Conservation (phyloP, 2,888 invertebrate genomes). For the Hyalella azteca region DNA sequence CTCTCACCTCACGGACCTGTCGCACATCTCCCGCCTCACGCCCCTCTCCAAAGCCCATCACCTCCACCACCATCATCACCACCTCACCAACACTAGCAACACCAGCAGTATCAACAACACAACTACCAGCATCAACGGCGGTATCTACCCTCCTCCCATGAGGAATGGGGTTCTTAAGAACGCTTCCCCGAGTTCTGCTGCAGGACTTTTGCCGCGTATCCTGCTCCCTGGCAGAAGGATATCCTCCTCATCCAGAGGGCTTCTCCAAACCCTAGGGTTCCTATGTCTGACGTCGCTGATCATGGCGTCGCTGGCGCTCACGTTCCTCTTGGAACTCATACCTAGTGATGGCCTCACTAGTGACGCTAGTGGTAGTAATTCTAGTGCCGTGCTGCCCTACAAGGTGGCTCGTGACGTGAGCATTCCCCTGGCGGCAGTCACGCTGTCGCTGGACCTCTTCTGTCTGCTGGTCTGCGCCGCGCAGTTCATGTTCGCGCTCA, state of each 20-base stretch:
- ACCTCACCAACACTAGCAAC: constrained; percentile 59
- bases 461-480: constrained; percentile 91
- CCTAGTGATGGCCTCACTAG: constrained; percentile 65
- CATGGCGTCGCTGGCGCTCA: constrained; percentile 80
- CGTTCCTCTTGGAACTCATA: constrained; percentile 84
- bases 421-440: constrained; percentile 84
- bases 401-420: constrained; percentile 79
- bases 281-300: constrained; percentile 84
- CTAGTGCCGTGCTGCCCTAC: constrained; percentile 63
- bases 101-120: constrained; percentile 57
- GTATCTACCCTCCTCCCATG: constrained; percentile 68
- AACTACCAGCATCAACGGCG: constrained; percentile 63
- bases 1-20: constrained; percentile 58
- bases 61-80: constrained; percentile 60
- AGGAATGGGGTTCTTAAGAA: constrained; percentile 71
- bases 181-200: constrained; percentile 50
- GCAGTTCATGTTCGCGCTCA: constrained; percentile 91
- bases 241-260: constrained; percentile 72
- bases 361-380: constrained; percentile 66
- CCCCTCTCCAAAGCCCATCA: constrained; percentile 44
- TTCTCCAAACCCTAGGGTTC: constrained; percentile 82
- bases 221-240: constrained; percentile 65
- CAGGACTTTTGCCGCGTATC: constrained; percentile 40
- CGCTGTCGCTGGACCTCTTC: constrained; percentile 85
- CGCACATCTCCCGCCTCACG: constrained; percentile 55